Base-by-base conservation (phyloP, 2,888 invertebrate species). In the Cataglyphis rosenhaueri region DNA sequence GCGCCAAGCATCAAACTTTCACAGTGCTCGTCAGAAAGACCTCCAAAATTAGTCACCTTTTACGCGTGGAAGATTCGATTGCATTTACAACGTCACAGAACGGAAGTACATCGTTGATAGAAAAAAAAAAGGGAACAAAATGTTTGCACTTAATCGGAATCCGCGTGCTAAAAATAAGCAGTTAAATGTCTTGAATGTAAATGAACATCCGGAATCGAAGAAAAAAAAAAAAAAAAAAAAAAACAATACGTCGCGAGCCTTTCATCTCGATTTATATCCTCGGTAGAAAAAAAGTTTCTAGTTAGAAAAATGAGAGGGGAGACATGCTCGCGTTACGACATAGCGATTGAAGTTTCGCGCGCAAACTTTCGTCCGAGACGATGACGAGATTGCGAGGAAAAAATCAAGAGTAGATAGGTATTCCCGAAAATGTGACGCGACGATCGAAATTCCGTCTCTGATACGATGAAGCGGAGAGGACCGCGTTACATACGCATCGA, bases 1-100 rank as follows among this genome's bases (percentile, higher is more conserved):
- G 88, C 88, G 89, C 85, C 88, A 89, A 88, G 86, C 85, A 87
- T 87, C 68, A 88, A 87, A 82, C 68, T 25, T 64, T 70, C 38
- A 21, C 62, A 9, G n/a, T 25, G 21, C 6, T 48, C n/a, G 0
- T 48, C n/a, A 1, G 12, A 29, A 29, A 62, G 2, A 52, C 48
- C 18, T 8, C 48, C 18, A 35, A 52, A 48, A 48, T 70, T 64
- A 74, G 48, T 52, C 48, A 18, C 48, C n/a, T n/a, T 52, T 25
- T 21, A 41, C 44, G 48, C 48, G n/a, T 52, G 15, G 6, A 74
- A 74, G 32, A 44, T 62, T 48, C 64, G 35, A 21, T 32, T 35
- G 9, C 12, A 57, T n/a, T 62, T 10, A 21, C 15, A 35, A 44
- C 35, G 62, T 9, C 15, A 18, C 18, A 10, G 25, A 62, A 29